Base-by-base conservation (phyloP, 1,140 invertebrate species). In the Leptestheria dahalacensis region DNA sequence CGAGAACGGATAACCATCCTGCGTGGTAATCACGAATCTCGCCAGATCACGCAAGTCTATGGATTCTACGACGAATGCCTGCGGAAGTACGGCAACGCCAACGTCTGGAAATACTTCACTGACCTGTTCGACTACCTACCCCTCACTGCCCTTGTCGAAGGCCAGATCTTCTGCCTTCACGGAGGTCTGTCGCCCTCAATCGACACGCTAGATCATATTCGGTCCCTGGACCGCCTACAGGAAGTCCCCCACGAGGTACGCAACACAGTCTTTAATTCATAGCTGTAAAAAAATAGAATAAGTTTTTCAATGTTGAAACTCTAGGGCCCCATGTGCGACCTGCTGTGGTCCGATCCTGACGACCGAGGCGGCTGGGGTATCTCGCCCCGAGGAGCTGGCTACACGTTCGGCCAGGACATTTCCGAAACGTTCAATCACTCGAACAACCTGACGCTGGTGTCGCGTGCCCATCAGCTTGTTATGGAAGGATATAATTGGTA, bases 401-500 rank as follows among this genome's bases (percentile, higher is more conserved):
- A 99, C 78, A 98, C 96, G 20, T 99, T 99, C 79, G 96, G 97
- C 59, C 88, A 97, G 75, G 97, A 99, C 75, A 98, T 99, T 71
- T 97, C 93, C 48, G 95, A 99, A 81, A 97, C 94, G 60, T 99
- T 99, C 78, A 99, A 99, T 78, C 95, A 98, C 77, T 96, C 91
- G 69, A 99, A 99, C 79, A 92, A 92, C 65, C 79, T 99, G 67
- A 97, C 93, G 66, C 80, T 99, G 55, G 93, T 99, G 57, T 97
- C 94, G 51, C 81, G 97, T 71, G 97, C 97, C 64, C 97, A 99
- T 82, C 97, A 99, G 74, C 82, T 99, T 66, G 97, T 99, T 59
- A 99, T 99, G 97, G 97, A 99, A 79, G 96, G 96, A 64, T 99
- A 97, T 74, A 99, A 98, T 75, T 99, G 96, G 96, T 78, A 70